Evolutionary conservation across 2,888 invertebrate genomes (phyloP).

Genomic region (Rhamnusium bicolor): DNA sequence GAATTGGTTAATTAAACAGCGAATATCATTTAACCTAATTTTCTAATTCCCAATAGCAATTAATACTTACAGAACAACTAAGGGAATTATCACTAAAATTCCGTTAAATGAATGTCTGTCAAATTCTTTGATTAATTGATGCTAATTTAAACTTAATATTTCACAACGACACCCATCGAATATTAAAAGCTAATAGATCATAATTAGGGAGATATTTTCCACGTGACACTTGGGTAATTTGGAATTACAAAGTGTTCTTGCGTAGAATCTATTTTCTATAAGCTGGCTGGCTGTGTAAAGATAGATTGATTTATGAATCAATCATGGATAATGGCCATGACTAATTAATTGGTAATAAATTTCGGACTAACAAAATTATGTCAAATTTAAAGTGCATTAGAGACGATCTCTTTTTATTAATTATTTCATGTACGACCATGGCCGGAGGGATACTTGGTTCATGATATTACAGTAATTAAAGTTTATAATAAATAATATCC

Average conservation of each 20-base stretch:
- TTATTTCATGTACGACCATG: too few species aligned
- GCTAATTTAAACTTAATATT: constrained; percentile 17
- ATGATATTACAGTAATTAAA: too few species aligned
- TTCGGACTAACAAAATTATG: neutral
- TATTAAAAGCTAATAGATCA: constrained; percentile 19
- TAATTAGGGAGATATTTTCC: constrained; percentile 4
- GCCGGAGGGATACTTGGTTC: too few species aligned
- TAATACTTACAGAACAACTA: neutral
- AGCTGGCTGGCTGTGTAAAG: neutral
- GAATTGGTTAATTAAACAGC: neutral
- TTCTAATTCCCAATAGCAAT: neutral
- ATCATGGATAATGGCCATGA: neutral
- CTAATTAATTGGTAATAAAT: neutral
- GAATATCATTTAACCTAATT: neutral
- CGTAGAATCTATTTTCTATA: neutral
- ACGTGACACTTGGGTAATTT: neutral
- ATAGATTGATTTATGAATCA: neutral
- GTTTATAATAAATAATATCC: too few species aligned
- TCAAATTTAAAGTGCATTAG: neutral
- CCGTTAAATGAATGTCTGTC: neutral
- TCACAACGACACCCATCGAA: constrained; percentile 12
- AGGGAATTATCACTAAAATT: neutral
- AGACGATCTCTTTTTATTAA: too few species aligned
- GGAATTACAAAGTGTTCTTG: neutral
- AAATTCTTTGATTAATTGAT: constrained; percentile 10